Evolutionary conservation across 2,888 invertebrate genomes (phyloP), one percentile per base, ranked within the genome.

Genomic region (Phengaris arion): DNA sequence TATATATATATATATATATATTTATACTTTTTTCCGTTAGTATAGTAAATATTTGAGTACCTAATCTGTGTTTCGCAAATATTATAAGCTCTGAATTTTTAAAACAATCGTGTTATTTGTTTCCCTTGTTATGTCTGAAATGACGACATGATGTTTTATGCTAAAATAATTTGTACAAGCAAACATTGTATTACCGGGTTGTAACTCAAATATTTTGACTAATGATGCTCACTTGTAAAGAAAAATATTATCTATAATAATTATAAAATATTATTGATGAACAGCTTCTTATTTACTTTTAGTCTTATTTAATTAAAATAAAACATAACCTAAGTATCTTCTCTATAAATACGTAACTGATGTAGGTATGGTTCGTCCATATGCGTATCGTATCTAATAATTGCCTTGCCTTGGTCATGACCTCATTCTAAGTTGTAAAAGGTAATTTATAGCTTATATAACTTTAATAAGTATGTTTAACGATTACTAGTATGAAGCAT

Each of bases 151-250:
- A 68, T 45, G n/a, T 70, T 70, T 46, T 68, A 52, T 52, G 70
- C 70, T 35, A 72, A 15, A 72, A 52, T 72, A 22, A 45, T 54
- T 22, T 72, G 72, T 72, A 54, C 6, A 54, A 10, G 10, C 22
- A 70, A 70, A 70, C 22, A 22, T 72, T 72, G 72, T 52, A 54
- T 12, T 52, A 35, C 35, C 72, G 35, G 72, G 54, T 35, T 52
- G 13, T 72, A 72, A 72, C 54, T 72, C 54, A 72, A 72, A 72
- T 54, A 54, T 72, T 54, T 35, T 72, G 54, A 72, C 72, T 35
- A 35, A 52, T 12, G 52, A 35, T 8, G 8, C 35, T 35, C n/a
- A 54, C 12, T 45, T 72, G 68, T 10, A 13, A 68, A 45, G 35
- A 46, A 10, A 64, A 35, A 64, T 12, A 6, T 6, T 35, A 45